Percentiles rank a stretch among this genome's conserved stretches.
These are phyloP conservation scores for Ammodytes dubius DNA, from an alignment of 2,113 vertebrate genomes.

Conservation along the genomic window DNA sequence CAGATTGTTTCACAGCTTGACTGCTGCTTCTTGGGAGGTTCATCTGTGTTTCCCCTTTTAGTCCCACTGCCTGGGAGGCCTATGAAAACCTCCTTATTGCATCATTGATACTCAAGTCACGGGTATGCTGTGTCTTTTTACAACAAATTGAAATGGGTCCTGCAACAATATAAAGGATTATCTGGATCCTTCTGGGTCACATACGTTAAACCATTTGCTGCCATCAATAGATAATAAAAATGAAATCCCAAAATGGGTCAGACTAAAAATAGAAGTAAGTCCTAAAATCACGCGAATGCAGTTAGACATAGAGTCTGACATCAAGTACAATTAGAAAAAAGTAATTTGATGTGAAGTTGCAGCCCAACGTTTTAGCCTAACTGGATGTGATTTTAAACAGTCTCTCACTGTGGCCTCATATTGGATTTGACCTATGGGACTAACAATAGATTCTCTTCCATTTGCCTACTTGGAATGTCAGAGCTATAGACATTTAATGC, in stretches of 20 bases:
- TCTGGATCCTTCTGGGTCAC: slow-evolving; percentile 26
- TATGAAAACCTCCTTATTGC: slow-evolving; percentile 1
- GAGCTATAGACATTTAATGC: slow-evolving; percentile 42
- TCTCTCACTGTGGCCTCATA: neutral
- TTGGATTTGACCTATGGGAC: slow-evolving; percentile 5
- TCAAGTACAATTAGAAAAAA: neutral
- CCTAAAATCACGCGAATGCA: slow-evolving; percentile 18
- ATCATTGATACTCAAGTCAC: slow-evolving; percentile 18
- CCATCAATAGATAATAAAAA: neutral
- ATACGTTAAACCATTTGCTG: slow-evolving; percentile 2
- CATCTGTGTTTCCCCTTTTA: neutral
- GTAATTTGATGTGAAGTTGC: neutral
- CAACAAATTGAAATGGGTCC: slow-evolving; percentile 3
- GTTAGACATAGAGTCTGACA: neutral
- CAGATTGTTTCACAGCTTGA: slow-evolving; percentile 7
- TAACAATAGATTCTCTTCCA: slow-evolving; percentile 40
- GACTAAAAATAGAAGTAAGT: slow-evolving; percentile 54
- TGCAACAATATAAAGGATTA: slow-evolving; percentile 19
- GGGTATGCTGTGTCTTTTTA: slow-evolving; percentile 15
- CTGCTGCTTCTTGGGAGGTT: neutral
- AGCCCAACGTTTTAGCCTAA: neutral
- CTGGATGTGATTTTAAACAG: neutral
- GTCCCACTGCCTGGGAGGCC: neutral
- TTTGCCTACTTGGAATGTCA: slow-evolving; percentile 23
- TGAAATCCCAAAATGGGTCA: slow-evolving; percentile 49